Base-by-base conservation (phyloP, 2,888 invertebrate species). In the Anarsia innoxiella region DNA sequence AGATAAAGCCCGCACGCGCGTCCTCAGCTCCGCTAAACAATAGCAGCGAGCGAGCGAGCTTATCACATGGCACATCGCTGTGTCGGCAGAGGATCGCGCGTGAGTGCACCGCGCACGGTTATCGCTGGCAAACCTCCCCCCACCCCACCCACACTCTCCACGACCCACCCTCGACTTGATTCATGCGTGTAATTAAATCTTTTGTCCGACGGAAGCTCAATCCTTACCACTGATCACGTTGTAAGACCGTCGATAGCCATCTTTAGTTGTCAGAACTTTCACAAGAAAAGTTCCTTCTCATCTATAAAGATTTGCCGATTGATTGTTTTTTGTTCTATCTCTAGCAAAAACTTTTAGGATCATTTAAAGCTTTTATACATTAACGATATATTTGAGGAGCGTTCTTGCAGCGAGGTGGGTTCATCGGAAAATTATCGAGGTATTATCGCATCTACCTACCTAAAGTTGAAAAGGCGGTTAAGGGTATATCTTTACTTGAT, bases 101-200 rank as follows among this genome's bases (percentile, higher is more conserved):
- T 66, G 69, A 69, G 62, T 71, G 71, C 71, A 66, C 69, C 59
- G 59, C 60, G 57, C 60, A 58, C 52, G 53, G n/a, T 64, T 71
- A 72, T 67, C 70, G 58, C 58, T 56, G 61, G 60, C 53, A 46
- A 46, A 51, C 58, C 53, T 61, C 50, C 55, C 50, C 45, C 53
- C 41, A 48, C 51, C 44, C 47, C 47, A 45, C 49, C 47, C 48
- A 39, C 51, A 40, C 37, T 52, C 25, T 25, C 25, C 57, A 53
- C 59, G 51, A n/a, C n/a, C n/a, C 57, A 44, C 59, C 61, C 57
- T 61, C 53, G 52, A 59, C 74, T 80, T 79, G 79, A 80, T 83
- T 79, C 83, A 82, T 79, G 80, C 82, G 83, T 83, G 74, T 82
- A 84, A 84, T 84, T 83, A 82, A 80, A 79, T 83, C 82, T 82